These are phyloP conservation scores for Drosophila bocqueti DNA, from an alignment of 1,140 invertebrate species.

Conservation along the genomic window DNA sequence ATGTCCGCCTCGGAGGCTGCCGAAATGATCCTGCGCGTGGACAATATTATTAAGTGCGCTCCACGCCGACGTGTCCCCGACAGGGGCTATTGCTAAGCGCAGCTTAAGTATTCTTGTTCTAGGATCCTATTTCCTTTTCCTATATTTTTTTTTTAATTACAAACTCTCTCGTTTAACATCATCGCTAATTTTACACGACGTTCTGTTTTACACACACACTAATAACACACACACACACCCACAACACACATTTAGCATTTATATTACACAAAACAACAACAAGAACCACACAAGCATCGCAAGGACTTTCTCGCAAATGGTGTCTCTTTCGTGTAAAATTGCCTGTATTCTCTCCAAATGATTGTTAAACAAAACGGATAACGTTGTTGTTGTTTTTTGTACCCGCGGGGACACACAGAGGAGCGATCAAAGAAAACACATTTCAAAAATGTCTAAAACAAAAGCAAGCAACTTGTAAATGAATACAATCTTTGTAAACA, in stretches of 20 bases:
- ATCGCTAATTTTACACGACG: slow-evolving; percentile 66
- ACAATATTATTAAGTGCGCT: slow-evolving; percentile 98
- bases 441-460: slow-evolving; percentile 74
- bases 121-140: slow-evolving; percentile 61
- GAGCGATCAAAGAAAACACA: slow-evolving; percentile 65
- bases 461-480: slow-evolving; percentile 59
- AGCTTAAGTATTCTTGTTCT: slow-evolving; percentile 72
- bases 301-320: slow-evolving; percentile 45
- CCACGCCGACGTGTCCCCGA: slow-evolving; percentile 96
- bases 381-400: slow-evolving; percentile 19
- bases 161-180: slow-evolving; percentile 73
- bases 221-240: slow-evolving; percentile 31
- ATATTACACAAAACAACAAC: slow-evolving; percentile 19
- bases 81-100: slow-evolving; percentile 91
- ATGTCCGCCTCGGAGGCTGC: slow-evolving; percentile 98
- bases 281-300: too few relatives aligned
- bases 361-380: slow-evolving; percentile 25
- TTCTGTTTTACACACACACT: slow-evolving; percentile 67
- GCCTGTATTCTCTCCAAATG: slow-evolving; percentile 12
- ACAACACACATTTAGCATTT: slow-evolving; percentile 38
- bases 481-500: slow-evolving; percentile 75
- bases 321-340: slow-evolving; percentile 35
- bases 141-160: slow-evolving; percentile 40
- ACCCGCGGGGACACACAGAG: slow-evolving; percentile 3
- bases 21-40: slow-evolving; percentile 99